Conservation (phyloP, 2,113 vertebrate genomes). For the Indicator maculatus region DNA sequence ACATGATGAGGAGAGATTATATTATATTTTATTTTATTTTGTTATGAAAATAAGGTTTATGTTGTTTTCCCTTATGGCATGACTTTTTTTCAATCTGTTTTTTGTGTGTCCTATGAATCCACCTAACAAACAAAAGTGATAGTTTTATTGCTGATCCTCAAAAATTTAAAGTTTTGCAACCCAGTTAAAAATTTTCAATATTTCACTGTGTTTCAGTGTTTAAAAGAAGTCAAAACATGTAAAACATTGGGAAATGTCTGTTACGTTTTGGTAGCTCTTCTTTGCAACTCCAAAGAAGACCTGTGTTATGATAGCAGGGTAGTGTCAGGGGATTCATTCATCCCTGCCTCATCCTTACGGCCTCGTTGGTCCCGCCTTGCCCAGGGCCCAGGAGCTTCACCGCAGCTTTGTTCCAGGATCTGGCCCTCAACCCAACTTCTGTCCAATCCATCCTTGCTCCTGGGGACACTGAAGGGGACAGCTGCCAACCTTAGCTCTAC, state of each 20-base stretch:
- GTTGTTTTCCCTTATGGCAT: neutral
- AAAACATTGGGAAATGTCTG: neutral
- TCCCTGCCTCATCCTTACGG: fast-evolving
- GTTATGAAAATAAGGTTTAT: neutral
- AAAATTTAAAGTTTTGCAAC: neutral
- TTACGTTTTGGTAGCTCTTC: neutral
- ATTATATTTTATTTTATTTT: neutral
- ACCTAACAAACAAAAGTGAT: neutral
- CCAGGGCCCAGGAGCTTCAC: neutral
- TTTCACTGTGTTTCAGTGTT: neutral
- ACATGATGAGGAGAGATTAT: neutral
- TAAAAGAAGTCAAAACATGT: neutral
- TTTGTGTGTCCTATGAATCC: neutral
- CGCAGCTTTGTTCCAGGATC: neutral
- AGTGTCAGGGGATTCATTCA: fast-evolving
- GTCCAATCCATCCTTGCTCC: neutral
- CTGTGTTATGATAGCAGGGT: fast-evolving
- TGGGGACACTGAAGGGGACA: neutral
- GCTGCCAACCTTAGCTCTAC: neutral
- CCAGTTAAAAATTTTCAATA: neutral
- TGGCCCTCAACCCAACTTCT: fast-evolving
- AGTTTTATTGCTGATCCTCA: neutral
- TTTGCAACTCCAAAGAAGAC: neutral
- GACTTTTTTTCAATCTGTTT: neutral
- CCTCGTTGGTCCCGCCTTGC: fast-evolving